phyloP scores from a whole-genome alignment of 2,797 vertebrate genomes.

The Eospalax fontanierii region DNA sequence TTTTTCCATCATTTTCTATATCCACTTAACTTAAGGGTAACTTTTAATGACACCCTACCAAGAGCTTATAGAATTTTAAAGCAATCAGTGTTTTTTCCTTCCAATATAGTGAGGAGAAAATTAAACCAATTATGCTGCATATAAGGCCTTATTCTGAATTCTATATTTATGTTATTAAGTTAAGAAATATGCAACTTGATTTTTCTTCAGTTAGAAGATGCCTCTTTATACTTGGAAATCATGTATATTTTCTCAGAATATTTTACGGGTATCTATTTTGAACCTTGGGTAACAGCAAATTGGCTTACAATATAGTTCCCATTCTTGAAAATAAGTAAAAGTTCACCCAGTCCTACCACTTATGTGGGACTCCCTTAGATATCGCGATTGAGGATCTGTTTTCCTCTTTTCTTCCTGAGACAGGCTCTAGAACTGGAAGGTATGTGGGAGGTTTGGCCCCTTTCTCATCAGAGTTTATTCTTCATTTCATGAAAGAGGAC shows the following conservation, averaged over 20 bases:
- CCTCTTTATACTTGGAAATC: constrained; percentile 72
- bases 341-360: not conserved
- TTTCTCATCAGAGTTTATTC: not conserved
- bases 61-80: constrained; percentile 86
- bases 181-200: constrained; percentile 70
- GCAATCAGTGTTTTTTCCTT: constrained; percentile 80
- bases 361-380: not conserved
- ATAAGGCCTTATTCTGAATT: constrained; percentile 53
- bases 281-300: constrained; percentile 44
- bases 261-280: constrained; percentile 68
- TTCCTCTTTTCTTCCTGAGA: not conserved
- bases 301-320: constrained; percentile 54
- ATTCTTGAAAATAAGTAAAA: constrained; percentile 53
- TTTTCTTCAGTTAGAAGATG: constrained; percentile 64
- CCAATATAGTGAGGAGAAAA: constrained; percentile 75
- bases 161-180: constrained; percentile 82
- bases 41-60: constrained; percentile 85
- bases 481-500: constrained; percentile 4
- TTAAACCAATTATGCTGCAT: constrained; percentile 78
- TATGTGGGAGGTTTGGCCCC: not conserved
- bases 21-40: constrained; percentile 86
- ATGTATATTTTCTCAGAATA: constrained; percentile 22
- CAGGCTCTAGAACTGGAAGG: not conserved
- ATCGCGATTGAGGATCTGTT: constrained; percentile 17
- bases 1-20: constrained; percentile 84